Evolutionary conservation across 2,113 vertebrate species (phyloP).

Genomic region (Carassius carassius): DNA sequence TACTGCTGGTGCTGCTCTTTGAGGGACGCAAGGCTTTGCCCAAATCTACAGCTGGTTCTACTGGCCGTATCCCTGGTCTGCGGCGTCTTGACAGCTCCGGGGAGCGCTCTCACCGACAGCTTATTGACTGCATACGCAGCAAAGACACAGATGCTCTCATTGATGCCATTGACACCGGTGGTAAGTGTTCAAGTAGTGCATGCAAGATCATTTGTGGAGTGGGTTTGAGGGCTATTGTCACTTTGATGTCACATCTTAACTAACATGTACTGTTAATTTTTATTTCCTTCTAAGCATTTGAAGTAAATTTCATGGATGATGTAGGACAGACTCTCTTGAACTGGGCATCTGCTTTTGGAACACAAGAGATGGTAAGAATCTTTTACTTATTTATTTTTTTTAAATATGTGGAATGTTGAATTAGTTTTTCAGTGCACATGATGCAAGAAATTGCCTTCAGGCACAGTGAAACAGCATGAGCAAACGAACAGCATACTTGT

Average conservation of each 20-base stretch:
- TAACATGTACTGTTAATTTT: neutral
- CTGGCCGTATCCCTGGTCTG: slow-evolving; percentile 93
- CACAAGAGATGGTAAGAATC: slow-evolving; percentile 95
- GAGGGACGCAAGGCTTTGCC: slow-evolving; percentile 97
- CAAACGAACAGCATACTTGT: neutral
- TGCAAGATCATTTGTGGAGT: neutral
- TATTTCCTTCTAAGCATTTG: slow-evolving; percentile 83
- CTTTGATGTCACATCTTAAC: neutral
- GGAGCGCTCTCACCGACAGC: slow-evolving; percentile 95
- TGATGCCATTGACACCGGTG: slow-evolving; percentile 98
- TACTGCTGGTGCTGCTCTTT: slow-evolving; percentile 96
- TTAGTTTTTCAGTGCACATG: neutral
- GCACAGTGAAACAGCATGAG: neutral
- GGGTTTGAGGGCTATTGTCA: neutral
- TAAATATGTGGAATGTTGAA: neutral
- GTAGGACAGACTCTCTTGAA: slow-evolving; percentile 98
- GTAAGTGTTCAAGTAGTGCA: slow-evolving; percentile 65
- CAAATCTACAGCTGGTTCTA: slow-evolving; percentile 96
- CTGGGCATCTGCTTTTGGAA: slow-evolving; percentile 98
- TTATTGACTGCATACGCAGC: slow-evolving; percentile 99
- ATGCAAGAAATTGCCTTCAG: neutral
- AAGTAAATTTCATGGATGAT: slow-evolving; percentile 99
- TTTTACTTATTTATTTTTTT: neutral
- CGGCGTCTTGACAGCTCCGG: slow-evolving; percentile 94
- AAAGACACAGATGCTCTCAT: slow-evolving; percentile 98